Evolutionary conservation across 2,797 vertebrate species (phyloP).

Genomic region (Sternarchorhynchus goeldii): DNA sequence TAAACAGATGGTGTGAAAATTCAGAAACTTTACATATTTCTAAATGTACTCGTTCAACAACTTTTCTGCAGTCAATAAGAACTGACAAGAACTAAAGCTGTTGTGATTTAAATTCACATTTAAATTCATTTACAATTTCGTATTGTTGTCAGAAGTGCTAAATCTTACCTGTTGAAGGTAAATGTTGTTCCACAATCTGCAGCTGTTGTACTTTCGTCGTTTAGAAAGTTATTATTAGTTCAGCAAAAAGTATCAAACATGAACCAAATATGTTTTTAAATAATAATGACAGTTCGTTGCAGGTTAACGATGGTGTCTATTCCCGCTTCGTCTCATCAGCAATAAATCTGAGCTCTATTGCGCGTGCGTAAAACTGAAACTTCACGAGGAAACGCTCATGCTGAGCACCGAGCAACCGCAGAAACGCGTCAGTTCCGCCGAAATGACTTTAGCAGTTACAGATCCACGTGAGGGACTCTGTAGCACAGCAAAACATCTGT

Average conservation of each 20-base stretch:
- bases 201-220: background rate
- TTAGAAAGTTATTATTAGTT: too few relatives aligned
- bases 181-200: background rate
- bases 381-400: slow-evolving; percentile 35
- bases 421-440: slow-evolving; percentile 51
- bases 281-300: background rate
- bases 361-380: slow-evolving; percentile 52
- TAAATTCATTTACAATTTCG: background rate
- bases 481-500: background rate
- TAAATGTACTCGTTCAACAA: background rate
- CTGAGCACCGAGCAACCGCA: slow-evolving; percentile 48
- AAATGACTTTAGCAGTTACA: slow-evolving; percentile 29
- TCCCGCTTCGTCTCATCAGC: slow-evolving; percentile 16
- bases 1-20: background rate
- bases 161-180: slow-evolving; percentile 13
- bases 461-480: slow-evolving; percentile 12
- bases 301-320: background rate
- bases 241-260: too few relatives aligned
- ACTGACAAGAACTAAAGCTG: background rate
- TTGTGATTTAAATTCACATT: background rate
- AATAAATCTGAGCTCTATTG: slow-evolving; percentile 54
- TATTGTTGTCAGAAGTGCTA: background rate
- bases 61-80: background rate
- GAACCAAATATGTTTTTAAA: too few relatives aligned
- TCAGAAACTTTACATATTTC: background rate